phyloP scores from a whole-genome alignment of 2,113 vertebrate species.

The Paradoxurus hermaphroditus region DNA sequence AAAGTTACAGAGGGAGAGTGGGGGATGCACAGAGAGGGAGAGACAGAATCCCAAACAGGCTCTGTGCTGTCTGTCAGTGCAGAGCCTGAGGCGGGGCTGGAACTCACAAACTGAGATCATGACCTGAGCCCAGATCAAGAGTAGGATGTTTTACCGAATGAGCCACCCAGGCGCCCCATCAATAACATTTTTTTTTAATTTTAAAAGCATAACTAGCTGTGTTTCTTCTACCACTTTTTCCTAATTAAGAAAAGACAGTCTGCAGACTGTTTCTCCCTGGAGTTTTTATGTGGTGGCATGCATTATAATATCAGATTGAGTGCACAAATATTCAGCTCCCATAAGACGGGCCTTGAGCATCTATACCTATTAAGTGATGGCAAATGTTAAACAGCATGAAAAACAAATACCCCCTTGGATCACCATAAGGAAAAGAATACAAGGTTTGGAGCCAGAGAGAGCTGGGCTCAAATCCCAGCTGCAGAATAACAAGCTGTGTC shows the following conservation, averaged over 20 bases:
- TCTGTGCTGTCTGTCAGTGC: too few relatives aligned
- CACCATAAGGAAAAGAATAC: not conserved
- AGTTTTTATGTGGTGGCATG: not conserved
- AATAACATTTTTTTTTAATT: not conserved
- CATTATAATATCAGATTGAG: not conserved
- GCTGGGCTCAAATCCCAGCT: not conserved
- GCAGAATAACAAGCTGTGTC: not conserved
- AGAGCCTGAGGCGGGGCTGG: too few relatives aligned
- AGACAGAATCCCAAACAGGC: too few relatives aligned
- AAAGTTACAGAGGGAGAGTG: too few relatives aligned
- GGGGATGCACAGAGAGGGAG: fast-evolving
- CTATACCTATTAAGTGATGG: not conserved
- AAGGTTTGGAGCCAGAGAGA: not conserved
- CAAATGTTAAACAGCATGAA: not conserved
- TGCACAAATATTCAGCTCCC: not conserved
- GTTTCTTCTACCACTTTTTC: constrained; percentile 5
- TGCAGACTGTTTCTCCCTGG: not conserved
- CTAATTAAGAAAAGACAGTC: not conserved
- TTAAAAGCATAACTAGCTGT: not conserved
- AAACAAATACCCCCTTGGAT: not conserved
- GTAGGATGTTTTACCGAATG: too few relatives aligned
- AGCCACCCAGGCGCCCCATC: too few relatives aligned
- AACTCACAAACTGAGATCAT: too few relatives aligned
- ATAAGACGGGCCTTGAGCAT: not conserved
- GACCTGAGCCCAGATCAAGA: too few relatives aligned